These are phyloP conservation scores for Megalonaias nervosa DNA, from an alignment of 1,140 invertebrate genomes.

Conservation along the genomic window DNA sequence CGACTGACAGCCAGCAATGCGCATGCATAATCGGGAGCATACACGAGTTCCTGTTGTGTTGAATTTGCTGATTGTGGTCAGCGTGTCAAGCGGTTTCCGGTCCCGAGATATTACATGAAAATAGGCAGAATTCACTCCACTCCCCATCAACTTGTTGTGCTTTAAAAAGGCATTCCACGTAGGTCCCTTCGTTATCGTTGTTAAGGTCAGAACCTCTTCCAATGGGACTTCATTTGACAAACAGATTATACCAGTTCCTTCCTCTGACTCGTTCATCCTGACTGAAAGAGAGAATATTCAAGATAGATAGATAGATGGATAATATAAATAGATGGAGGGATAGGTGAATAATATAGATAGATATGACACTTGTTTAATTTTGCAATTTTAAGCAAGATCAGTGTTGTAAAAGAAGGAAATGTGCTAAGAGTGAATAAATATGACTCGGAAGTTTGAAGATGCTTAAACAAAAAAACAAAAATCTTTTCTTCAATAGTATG, in stretches of 20 bases:
- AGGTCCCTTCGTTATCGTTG: conserved; percentile 14
- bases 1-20: conserved; percentile 22
- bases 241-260: conserved; percentile 12
- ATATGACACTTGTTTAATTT: too few relatives aligned
- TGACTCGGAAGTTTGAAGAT: too few relatives aligned
- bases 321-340: not conserved
- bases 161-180: conserved; percentile 24
- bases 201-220: conserved; percentile 17
- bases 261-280: conserved; percentile 1
- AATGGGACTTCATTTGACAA: not conserved
- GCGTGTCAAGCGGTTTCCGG: conserved; percentile 7
- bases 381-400: too few relatives aligned
- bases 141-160: conserved; percentile 9
- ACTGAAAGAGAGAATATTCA: conserved; percentile 1
- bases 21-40: conserved; percentile 30
- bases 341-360: not conserved
- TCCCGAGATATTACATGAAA: conserved; percentile 15
- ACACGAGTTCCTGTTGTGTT: conserved; percentile 25
- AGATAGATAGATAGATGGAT: not conserved
- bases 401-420: too few relatives aligned
- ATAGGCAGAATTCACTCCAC: conserved; percentile 7
- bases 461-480: too few relatives aligned
- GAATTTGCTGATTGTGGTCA: conserved; percentile 24
- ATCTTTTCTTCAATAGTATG: too few relatives aligned
- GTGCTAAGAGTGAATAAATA: too few relatives aligned